Conservation (phyloP, 2,888 invertebrate species). For the Diachrysia chrysitis region DNA sequence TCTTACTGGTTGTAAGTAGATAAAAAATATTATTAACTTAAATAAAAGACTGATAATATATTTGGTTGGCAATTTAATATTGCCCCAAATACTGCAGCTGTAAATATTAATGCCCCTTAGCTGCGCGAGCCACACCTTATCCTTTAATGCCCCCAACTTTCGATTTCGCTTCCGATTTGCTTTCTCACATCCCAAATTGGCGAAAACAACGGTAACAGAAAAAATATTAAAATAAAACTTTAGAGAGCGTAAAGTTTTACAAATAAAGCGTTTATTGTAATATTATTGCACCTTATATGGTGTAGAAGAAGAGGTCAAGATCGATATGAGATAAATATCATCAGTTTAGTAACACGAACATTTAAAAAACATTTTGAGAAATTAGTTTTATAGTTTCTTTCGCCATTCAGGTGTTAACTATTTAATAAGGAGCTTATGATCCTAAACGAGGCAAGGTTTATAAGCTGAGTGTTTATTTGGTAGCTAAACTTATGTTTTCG, state of each 20-base stretch:
- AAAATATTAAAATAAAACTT: slow-evolving; percentile 40
- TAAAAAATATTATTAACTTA: neutral
- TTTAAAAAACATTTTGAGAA: slow-evolving; percentile 34
- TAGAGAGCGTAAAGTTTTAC: slow-evolving; percentile 42
- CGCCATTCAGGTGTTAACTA: slow-evolving; percentile 9
- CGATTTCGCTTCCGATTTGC: slow-evolving; percentile 48
- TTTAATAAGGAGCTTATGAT: neutral
- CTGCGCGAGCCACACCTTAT: slow-evolving; percentile 12
- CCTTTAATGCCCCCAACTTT: slow-evolving; percentile 49
- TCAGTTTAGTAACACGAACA: slow-evolving; percentile 43
- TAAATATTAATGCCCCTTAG: neutral
- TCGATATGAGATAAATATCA: slow-evolving; percentile 40
- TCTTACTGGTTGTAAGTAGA: too few species aligned
- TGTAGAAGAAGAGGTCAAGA: slow-evolving; percentile 37
- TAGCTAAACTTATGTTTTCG: neutral
- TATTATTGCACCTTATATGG: slow-evolving; percentile 42
- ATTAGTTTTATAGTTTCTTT: slow-evolving; percentile 23
- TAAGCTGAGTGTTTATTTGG: neutral
- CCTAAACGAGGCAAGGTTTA: neutral
- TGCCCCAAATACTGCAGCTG: neutral
- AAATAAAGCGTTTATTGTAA: slow-evolving; percentile 25
- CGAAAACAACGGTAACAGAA: slow-evolving; percentile 37
- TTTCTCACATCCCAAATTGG: slow-evolving; percentile 49
- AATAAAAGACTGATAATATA: neutral
- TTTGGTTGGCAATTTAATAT: neutral